Evolutionary conservation across 2,888 invertebrate species (phyloP).

Genomic region (Mimachlamys varia): DNA sequence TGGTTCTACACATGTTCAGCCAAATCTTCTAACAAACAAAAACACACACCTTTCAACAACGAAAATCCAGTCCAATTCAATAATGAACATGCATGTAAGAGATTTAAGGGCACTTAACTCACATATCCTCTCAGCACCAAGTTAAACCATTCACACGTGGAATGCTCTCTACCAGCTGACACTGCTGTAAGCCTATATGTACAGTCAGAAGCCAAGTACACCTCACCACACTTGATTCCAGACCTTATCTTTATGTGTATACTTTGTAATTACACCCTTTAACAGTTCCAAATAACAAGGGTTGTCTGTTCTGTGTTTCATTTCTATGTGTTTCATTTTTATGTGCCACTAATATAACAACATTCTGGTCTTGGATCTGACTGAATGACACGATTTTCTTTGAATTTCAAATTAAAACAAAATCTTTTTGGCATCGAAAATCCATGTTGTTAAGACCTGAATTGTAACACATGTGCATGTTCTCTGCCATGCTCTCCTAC

Average conservation of each 20-base stretch:
- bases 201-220: constrained; percentile 21
- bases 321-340: no score
- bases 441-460: no score
- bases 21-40: neutral
- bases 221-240: neutral
- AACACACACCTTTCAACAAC: neutral
- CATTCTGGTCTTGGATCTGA: no score
- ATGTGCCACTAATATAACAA: no score
- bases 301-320: no score
- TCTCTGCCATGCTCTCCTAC: no score
- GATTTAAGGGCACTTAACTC: constrained; percentile 1
- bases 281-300: no score
- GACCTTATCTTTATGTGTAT: neutral
- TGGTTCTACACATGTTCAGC: neutral
- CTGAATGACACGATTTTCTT: no score
- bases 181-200: neutral
- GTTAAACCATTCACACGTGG: neutral
- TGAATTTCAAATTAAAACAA: no score
- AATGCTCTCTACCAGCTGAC: neutral
- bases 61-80: neutral
- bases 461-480: no score
- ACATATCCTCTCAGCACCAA: neutral
- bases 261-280: no score
- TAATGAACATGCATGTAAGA: neutral
- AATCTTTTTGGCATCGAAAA: no score